These are phyloP conservation scores for Gonatopus flavifemur DNA, from an alignment of 1,140 invertebrate genomes.

Conservation along the genomic window DNA sequence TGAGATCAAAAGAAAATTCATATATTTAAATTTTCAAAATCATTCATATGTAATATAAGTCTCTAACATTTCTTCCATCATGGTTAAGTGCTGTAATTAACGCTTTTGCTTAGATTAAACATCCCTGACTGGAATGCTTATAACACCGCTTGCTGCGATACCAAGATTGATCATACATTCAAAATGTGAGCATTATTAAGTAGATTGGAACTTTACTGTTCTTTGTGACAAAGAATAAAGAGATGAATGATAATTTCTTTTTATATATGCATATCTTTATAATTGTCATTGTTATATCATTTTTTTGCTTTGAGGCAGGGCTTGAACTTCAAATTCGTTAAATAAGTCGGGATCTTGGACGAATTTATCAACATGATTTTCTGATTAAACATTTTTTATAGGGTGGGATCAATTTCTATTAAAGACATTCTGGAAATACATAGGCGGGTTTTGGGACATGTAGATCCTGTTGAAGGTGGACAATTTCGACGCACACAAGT, in stretches of 20 bases:
- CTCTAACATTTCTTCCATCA: neutral
- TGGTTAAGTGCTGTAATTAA: conserved; percentile 7
- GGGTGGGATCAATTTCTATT: conserved; percentile 59
- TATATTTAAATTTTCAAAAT: neutral
- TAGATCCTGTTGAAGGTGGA: conserved; percentile 87
- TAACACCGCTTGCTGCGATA: conserved; percentile 30
- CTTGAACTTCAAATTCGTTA: no score
- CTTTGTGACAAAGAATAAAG: no score
- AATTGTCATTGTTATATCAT: no score
- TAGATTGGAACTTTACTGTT: no score
- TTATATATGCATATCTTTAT: no score
- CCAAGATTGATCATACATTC: conserved; percentile 29
- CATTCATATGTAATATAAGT: neutral
- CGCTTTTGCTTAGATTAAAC: conserved; percentile 26
- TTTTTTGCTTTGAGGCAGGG: no score
- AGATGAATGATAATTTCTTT: no score
- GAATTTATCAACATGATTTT: no score
- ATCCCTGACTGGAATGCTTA: conserved; percentile 30
- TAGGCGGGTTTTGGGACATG: conserved; percentile 87
- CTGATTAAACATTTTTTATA: conserved; percentile 18
- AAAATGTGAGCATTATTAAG: conserved; percentile 30
- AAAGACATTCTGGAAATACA: conserved; percentile 93
- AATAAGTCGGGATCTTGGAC: no score
- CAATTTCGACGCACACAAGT: conserved; percentile 82
- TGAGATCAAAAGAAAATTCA: neutral